These are phyloP conservation scores for Eleutherodactylus coqui DNA, from an alignment of 2,797 vertebrate genomes.

Conservation along the genomic window DNA sequence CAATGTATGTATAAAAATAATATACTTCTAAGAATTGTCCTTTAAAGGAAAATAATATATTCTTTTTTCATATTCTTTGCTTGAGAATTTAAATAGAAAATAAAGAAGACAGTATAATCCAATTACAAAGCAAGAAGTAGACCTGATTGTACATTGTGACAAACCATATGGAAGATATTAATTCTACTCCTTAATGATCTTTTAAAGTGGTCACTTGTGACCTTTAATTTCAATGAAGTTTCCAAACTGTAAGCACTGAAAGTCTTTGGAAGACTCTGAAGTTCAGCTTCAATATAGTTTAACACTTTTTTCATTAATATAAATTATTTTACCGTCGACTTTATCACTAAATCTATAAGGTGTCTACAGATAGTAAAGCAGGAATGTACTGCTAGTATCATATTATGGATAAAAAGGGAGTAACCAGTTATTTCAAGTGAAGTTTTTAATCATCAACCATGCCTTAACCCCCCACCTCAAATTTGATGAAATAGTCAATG, in stretches of 20 bases:
- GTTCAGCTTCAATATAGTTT: not conserved
- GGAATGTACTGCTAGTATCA: no score
- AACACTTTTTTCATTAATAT: not conserved
- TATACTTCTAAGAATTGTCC: not conserved
- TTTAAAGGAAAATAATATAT: not conserved
- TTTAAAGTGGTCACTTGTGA: conserved; percentile 18
- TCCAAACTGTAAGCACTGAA: not conserved
- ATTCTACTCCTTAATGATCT: conserved; percentile 19
- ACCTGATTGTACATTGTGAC: not conserved
- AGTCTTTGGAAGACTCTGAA: not conserved
- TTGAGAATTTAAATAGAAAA: no score
- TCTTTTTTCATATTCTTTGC: not conserved
- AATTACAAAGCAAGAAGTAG: not conserved
- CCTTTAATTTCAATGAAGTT: conserved; percentile 28
- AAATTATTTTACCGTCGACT: not conserved
- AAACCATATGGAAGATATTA: not conserved
- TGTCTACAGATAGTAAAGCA: not conserved
- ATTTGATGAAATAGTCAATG: no score
- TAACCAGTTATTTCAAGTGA: not conserved
- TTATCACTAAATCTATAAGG: not conserved
- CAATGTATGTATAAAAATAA: no score
- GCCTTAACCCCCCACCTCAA: not conserved
- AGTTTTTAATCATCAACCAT: not conserved
- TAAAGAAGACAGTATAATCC: not conserved
- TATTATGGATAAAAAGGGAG: not conserved